Conservation (phyloP, 1,140 invertebrate genomes). For the Diachasma alloeum region DNA sequence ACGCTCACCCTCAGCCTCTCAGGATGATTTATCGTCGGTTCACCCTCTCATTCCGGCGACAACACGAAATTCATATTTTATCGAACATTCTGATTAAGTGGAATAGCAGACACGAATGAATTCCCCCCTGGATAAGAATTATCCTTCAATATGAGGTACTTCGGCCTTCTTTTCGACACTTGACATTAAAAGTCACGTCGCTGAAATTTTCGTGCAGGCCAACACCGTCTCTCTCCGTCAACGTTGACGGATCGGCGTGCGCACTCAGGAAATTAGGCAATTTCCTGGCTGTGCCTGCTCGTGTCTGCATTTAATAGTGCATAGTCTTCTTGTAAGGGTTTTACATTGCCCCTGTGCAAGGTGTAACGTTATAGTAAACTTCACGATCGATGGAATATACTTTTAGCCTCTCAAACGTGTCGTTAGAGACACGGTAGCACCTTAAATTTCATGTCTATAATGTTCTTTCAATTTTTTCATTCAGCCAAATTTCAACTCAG, state of each 20-base stretch:
- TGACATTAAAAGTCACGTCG: conserved; percentile 64
- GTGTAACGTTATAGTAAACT: background rate
- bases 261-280: conserved; percentile 68
- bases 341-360: conserved; percentile 40
- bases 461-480: background rate
- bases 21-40: background rate
- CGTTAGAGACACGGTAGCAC: background rate
- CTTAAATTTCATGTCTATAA: background rate
- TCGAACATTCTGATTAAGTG: background rate
- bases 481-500: background rate
- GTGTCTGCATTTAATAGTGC: conserved; percentile 64
- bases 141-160: background rate
- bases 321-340: conserved; percentile 43
- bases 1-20: background rate
- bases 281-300: conserved; percentile 63
- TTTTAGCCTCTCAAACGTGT: background rate
- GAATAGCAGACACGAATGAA: too few species aligned
- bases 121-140: too few species aligned
- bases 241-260: conserved; percentile 64
- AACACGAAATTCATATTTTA: background rate
- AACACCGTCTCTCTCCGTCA: conserved; percentile 57
- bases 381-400: background rate
- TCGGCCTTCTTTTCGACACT: conserved; percentile 62
- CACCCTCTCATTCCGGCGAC: background rate
- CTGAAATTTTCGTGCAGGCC: conserved; percentile 52